Conservation (phyloP, 2,888 invertebrate genomes). For the Spisula solida region DNA sequence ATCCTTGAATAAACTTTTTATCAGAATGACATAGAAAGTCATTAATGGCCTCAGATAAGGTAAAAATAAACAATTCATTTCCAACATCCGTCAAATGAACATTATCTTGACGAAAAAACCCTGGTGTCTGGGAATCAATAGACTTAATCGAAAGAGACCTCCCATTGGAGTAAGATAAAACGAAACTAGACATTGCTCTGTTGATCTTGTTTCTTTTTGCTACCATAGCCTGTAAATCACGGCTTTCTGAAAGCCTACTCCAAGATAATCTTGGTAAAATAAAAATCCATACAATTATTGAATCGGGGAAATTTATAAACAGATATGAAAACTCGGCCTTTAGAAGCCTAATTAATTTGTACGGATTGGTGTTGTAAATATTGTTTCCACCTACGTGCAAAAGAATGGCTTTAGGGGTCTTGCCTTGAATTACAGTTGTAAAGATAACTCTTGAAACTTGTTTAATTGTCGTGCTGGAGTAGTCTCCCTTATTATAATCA, state of each 20-base stretch:
- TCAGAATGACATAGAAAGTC: not conserved
- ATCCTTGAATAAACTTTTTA: too few relatives aligned
- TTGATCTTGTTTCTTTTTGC: too few relatives aligned
- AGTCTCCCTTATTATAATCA: too few relatives aligned
- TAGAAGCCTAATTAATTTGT: constrained; percentile 26
- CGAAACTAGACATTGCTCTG: constrained; percentile 7
- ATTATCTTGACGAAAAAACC: constrained; percentile 25
- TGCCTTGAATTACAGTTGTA: constrained; percentile 28
- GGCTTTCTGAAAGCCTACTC: not conserved
- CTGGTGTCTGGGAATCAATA: constrained; percentile 16
- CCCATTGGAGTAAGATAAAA: constrained; percentile 15
- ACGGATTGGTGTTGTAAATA: constrained; percentile 30
- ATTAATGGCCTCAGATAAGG: constrained; percentile 26
- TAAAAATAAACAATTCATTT: constrained; percentile 30
- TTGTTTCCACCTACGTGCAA: constrained; percentile 53
- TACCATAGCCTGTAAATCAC: not conserved
- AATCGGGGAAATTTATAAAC: constrained; percentile 6
- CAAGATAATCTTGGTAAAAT: constrained; percentile 49
- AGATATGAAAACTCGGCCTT: constrained; percentile 27
- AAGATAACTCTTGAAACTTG: too few relatives aligned
- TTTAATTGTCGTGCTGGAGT: too few relatives aligned
- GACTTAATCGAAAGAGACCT: constrained; percentile 26
- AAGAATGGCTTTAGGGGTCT: constrained; percentile 36
- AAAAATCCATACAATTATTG: constrained; percentile 35
- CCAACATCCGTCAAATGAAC: constrained; percentile 39